Conservation (phyloP, 2,113 vertebrate species). For the Sander vitreus region DNA sequence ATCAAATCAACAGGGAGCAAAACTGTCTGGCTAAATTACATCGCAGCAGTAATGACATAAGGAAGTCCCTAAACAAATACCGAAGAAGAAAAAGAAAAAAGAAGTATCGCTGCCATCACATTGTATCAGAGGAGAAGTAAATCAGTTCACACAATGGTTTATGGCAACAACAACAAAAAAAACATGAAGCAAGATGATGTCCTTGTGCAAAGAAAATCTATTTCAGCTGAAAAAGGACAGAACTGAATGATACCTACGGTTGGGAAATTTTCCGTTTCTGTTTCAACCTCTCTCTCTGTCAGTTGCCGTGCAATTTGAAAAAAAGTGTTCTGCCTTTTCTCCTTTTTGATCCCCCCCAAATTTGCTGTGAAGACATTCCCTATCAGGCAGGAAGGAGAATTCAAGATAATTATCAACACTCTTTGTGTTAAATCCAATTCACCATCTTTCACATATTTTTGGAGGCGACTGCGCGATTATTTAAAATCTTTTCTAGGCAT, state of each 20-base stretch:
- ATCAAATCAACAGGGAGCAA: conserved; percentile 71
- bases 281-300: conserved; percentile 31
- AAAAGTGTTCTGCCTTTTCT: neutral
- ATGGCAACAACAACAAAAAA: conserved; percentile 51
- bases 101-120: conserved; percentile 54
- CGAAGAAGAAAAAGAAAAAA: neutral
- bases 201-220: conserved; percentile 65
- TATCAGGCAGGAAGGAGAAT: neutral
- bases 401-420: conserved; percentile 33
- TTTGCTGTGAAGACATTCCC: conserved; percentile 38
- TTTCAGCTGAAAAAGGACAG: conserved; percentile 60
- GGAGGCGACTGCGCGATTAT: neutral
- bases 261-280: conserved; percentile 45
- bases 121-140: conserved; percentile 51
- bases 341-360: conserved; percentile 21
- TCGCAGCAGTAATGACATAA: conserved; percentile 62
- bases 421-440: conserved; percentile 4
- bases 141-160: conserved; percentile 56
- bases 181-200: conserved; percentile 67
- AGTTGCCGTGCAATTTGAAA: conserved; percentile 9
- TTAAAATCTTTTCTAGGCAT: conserved; percentile 25
- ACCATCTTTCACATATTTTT: conserved; percentile 6
- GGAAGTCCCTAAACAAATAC: conserved; percentile 69
- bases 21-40: conserved; percentile 71
- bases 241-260: conserved; percentile 65